Base-by-base conservation (phyloP, 2,113 vertebrate species). In the Sapayoa aenigma region DNA sequence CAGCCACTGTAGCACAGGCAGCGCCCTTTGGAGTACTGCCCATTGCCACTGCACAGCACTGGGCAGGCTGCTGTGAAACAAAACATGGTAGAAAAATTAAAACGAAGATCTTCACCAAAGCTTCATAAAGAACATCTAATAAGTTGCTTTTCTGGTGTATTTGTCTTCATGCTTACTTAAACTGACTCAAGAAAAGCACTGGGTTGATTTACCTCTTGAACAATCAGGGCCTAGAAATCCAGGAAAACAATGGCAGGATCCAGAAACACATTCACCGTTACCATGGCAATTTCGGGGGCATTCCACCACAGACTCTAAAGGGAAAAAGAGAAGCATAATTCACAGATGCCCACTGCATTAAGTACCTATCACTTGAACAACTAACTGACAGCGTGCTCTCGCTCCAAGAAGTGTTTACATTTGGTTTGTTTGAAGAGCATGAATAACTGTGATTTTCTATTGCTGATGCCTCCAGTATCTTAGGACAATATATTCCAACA, bases 1-100 rank as follows among this genome's bases (percentile, higher is more conserved):
- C 99, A 99, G 84, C 99, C 99, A 1, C 99, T 99, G 98, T 99
- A 99, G 84, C 99, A 99, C 66, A 99, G 98, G 95, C 99, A 99
- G 95, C 99, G 99, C 88, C 99, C 99, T 92, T 99, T 99, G 97
- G 99, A 99, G 98, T 99, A 99, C 91, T 99, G 99, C 60, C 99
- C 99, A 1, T 99, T 99, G 72, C 99, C 99, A 44, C 99, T 99
- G 90, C 99, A 99, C 93, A 99, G 95, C 91, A 99, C 98, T 0
- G 99, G 99, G 86, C 99, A 99, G 96, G 99, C 98, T 50, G 99
- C 99, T 99, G 98, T 50, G 89, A 94, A 95, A 97, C 8, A 87
- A 67, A 96, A 93, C 92, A 95, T 0, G 12, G 96, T 75, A 97
- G 11, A 87, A 56, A 83, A 83, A 78, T 97, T 56, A 97, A 37